Evolutionary conservation across 2,113 vertebrate genomes (phyloP).

Genomic region (Sisor rabdophorus): DNA sequence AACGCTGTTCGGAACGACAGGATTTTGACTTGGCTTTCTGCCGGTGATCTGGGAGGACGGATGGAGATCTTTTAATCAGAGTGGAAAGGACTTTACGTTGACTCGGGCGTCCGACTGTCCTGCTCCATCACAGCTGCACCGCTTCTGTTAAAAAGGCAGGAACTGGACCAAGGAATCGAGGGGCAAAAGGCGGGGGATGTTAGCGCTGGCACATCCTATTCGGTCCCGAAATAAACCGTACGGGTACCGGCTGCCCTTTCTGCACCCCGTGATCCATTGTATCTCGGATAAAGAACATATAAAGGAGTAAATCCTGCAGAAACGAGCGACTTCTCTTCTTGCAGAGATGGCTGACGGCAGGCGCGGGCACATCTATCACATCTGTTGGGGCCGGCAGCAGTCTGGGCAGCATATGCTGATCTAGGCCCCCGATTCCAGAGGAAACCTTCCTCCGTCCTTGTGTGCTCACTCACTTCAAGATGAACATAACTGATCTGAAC

Average conservation of each 20-base stretch:
- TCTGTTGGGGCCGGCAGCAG: conserved; percentile 32
- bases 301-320: not conserved
- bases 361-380: conserved; percentile 64
- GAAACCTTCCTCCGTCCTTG: conserved; percentile 40
- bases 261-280: not conserved
- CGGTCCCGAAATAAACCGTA: not conserved
- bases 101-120: conserved; percentile 7
- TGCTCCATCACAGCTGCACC: conserved; percentile 14
- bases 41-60: not conserved
- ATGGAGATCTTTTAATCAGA: conserved; percentile 27
- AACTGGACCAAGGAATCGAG: not conserved
- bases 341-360: conserved; percentile 60
- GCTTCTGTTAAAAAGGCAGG: conserved; percentile 8
- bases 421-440: conserved; percentile 8
- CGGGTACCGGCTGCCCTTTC: not conserved
- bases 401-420: conserved; percentile 19
- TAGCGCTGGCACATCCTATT: not conserved
- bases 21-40: not conserved
- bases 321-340: conserved; percentile 22
- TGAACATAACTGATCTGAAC: conserved; percentile 89
- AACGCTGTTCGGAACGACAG: conserved; percentile 26
- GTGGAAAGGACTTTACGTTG: conserved; percentile 30
- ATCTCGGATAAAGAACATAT: not conserved
- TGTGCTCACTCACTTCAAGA: conserved; percentile 67
- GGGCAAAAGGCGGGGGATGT: not conserved